Evolutionary conservation across 2,888 invertebrate genomes (phyloP).

Genomic region (Eilema depressum): DNA sequence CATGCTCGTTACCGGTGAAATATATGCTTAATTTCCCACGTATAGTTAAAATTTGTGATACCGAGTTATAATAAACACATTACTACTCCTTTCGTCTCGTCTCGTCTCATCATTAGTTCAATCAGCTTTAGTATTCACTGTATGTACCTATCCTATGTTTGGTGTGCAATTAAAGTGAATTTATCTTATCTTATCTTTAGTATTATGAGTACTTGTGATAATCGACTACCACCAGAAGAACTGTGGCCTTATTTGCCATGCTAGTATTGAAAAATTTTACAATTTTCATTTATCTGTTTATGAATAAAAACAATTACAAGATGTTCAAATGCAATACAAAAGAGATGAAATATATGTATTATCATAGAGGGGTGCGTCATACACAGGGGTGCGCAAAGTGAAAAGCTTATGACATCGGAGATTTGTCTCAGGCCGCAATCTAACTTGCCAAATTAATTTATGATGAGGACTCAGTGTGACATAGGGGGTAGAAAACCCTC

Average conservation of each 20-base stretch:
- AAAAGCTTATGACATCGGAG: slow-evolving; percentile 61
- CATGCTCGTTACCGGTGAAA: not conserved
- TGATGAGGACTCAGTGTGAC: slow-evolving; percentile 61
- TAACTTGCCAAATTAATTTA: slow-evolving; percentile 83
- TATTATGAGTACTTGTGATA: not conserved
- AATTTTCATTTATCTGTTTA: slow-evolving; percentile 15
- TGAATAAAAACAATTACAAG: slow-evolving; percentile 35
- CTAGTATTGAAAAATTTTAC: not conserved
- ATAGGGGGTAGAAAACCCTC: slow-evolving; percentile 14
- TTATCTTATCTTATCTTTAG: too few relatives aligned
- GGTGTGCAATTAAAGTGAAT: too few relatives aligned
- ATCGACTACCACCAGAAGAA: not conserved
- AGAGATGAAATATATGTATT: slow-evolving; percentile 42
- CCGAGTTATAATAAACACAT: not conserved
- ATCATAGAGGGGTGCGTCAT: slow-evolving; percentile 61
- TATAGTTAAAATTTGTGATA: not conserved
- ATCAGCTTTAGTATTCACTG: too few relatives aligned
- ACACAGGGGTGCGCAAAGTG: slow-evolving; percentile 66
- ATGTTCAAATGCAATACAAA: slow-evolving; percentile 18
- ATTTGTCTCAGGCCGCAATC: slow-evolving; percentile 64
- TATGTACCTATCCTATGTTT: too few relatives aligned
- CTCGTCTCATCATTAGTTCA: too few relatives aligned
- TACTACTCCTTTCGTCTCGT: too few relatives aligned
- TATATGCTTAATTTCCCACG: not conserved
- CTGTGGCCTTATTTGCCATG: not conserved